These are phyloP conservation scores for Stictonetta naevosa DNA, from an alignment of 2,113 vertebrate genomes.

Conservation along the genomic window DNA sequence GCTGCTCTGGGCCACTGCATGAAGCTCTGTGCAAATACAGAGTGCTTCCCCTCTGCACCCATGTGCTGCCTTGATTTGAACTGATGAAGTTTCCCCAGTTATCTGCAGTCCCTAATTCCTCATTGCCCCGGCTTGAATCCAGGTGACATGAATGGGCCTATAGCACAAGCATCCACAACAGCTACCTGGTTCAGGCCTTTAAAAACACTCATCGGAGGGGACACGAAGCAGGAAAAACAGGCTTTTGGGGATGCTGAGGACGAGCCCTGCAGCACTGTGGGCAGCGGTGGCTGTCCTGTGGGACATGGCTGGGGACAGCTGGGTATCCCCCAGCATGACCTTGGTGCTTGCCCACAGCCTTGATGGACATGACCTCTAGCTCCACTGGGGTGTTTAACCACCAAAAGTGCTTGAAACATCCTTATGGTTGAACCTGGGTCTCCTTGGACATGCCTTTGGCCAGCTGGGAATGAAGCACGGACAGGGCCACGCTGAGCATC, in stretches of 20 bases:
- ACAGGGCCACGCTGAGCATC: not conserved
- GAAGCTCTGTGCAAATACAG: not conserved
- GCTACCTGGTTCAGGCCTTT: not conserved
- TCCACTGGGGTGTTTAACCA: not conserved
- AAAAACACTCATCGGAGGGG: not conserved
- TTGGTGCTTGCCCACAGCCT: fast-evolving
- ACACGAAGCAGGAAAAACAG: not conserved
- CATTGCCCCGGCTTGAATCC: not conserved
- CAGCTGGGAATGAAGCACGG: not conserved
- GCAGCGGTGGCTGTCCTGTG: not conserved
- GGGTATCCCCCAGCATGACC: not conserved
- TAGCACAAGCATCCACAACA: fast-evolving
- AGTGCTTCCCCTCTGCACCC: fast-evolving
- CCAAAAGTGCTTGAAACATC: not conserved
- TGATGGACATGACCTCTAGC: not conserved
- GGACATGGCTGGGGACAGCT: not conserved
- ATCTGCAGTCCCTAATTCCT: not conserved
- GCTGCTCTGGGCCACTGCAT: not conserved
- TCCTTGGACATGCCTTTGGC: not conserved
- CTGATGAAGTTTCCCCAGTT: not conserved
- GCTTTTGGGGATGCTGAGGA: not conserved
- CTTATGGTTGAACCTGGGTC: not conserved
- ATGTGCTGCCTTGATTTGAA: not conserved
- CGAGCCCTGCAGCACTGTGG: not conserved
- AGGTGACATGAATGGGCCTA: fast-evolving